phyloP scores from a whole-genome alignment of 2,797 vertebrate genomes.

The Tiaroga cobitis region DNA sequence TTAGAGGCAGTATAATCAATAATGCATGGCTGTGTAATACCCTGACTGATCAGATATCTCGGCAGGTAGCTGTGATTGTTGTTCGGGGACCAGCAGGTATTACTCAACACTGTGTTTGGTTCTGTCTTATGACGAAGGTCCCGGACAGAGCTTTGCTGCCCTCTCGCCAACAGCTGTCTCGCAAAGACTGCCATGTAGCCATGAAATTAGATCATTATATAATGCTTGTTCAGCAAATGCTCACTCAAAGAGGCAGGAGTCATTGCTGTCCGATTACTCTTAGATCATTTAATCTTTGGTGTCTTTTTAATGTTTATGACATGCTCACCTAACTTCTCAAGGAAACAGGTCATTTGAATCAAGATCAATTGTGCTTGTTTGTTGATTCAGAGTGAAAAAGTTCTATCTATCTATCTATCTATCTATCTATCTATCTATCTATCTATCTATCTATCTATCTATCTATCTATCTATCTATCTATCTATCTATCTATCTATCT shows the following conservation, averaged over 20 bases:
- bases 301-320: constrained; percentile 23
- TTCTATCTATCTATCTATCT: no score
- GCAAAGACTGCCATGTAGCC: background rate
- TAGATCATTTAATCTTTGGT: constrained; percentile 33
- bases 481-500: no score
- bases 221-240: constrained; percentile 36
- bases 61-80: constrained; percentile 42
- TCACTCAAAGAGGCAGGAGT: constrained; percentile 19
- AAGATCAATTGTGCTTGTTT: constrained; percentile 14
- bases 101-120: constrained; percentile 8
- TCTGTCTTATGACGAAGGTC: constrained; percentile 27
- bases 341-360: constrained; percentile 11
- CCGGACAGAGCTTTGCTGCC: background rate
- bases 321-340: constrained; percentile 13
- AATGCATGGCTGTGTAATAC: constrained; percentile 50
- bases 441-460: no score
- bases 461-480: no score
- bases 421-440: no score
- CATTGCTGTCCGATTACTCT: constrained; percentile 9
- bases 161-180: constrained; percentile 15
- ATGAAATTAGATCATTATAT: constrained; percentile 35
- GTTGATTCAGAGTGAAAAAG: background rate
- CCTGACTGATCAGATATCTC: constrained; percentile 35
- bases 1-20: constrained; percentile 43
- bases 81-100: constrained; percentile 36